These are phyloP conservation scores for Oscheius sp. DNA, from an alignment of 2,888 invertebrate species.

Conservation along the genomic window DNA sequence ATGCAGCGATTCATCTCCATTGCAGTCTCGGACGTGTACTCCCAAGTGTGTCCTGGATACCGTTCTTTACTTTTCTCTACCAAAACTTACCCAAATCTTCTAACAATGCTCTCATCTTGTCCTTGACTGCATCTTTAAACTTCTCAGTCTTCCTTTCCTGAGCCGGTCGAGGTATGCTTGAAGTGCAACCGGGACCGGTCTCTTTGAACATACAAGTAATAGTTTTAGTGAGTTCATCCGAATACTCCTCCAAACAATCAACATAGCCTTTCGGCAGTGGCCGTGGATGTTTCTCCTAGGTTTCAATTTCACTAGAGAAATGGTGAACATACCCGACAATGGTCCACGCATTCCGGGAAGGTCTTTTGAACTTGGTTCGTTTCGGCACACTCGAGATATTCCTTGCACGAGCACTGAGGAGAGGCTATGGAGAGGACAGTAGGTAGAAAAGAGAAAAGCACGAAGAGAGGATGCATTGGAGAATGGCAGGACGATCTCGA, in stretches of 20 bases:
- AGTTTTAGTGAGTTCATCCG: slow-evolving; percentile 4
- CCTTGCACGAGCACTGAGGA: slow-evolving; percentile 10
- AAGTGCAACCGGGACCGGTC: neutral
- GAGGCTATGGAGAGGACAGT: neutral
- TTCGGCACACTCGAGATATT: slow-evolving; percentile 13
- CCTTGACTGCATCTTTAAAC: slow-evolving; percentile 13
- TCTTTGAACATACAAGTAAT: slow-evolving; percentile 18
- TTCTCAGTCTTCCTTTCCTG: neutral
- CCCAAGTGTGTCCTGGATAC: neutral
- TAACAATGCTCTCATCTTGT: neutral
- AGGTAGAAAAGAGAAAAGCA: neutral
- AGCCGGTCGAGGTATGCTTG: neutral
- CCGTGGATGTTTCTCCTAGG: slow-evolving; percentile 15
- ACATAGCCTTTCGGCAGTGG: slow-evolving; percentile 4
- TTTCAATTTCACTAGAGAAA: neutral
- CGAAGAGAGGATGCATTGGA: neutral
- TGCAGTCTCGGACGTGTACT: neutral
- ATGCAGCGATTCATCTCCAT: slow-evolving; percentile 12
- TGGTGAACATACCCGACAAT: slow-evolving; percentile 10
- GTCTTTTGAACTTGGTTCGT: slow-evolving; percentile 14
- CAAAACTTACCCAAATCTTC: slow-evolving; percentile 6
- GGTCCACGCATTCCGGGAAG: slow-evolving; percentile 14
- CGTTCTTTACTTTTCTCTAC: neutral
- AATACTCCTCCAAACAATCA: neutral
- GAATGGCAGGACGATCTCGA: neutral